Base-by-base conservation (phyloP, 1,140 invertebrate species). In the Hycleus phaleratus region DNA sequence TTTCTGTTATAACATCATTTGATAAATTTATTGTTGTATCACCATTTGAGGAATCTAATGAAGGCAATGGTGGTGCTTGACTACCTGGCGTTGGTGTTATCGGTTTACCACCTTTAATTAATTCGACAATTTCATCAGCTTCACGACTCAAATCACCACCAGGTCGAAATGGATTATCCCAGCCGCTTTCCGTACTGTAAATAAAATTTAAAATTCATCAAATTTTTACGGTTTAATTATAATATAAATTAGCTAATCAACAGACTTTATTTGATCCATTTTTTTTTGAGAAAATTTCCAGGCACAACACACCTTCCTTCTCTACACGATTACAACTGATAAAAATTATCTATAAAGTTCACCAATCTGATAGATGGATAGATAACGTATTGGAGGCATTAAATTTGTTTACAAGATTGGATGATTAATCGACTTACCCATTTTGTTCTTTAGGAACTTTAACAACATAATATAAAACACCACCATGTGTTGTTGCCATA, bases 151-250 rank as follows among this genome's bases (percentile, higher is more conserved):
- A 77, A 75, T 97, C 92, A 46, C 94, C 93, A 68, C 95, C 94
- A 4, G 94, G 94, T 73, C 93, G 85, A 81, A 97, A 98, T 26
- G 94, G 94, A 77, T 97, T 98, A 75, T 98, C 95, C 85, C 93
- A 93, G 46, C 91, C 92, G 71, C 89, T 95, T 70, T 97, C 93
- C 65, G 88, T 88, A 75, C 93, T 97, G 81, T 63, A 86, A 42
- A 6, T 8, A 42, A 80, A 32, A 32, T 32, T 32, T 32, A 32
- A 32, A 32, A 7, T 32, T 32, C 32, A 32, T 32, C 32, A 32
- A 32, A 18, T 18, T 18, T 18, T 18, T 18, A 18, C 18, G 18
- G 18, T 18, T 18, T 18, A 18, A 18, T 18, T 18, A 18, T 18
- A 18, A 18, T 18, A 18, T 18, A 18, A 18, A 18, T 18, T 18